Percentiles rank a stretch among this genome's conserved stretches.
Conservation (phyloP, 2,113 vertebrate species). For the Lipophrys pholis region DNA sequence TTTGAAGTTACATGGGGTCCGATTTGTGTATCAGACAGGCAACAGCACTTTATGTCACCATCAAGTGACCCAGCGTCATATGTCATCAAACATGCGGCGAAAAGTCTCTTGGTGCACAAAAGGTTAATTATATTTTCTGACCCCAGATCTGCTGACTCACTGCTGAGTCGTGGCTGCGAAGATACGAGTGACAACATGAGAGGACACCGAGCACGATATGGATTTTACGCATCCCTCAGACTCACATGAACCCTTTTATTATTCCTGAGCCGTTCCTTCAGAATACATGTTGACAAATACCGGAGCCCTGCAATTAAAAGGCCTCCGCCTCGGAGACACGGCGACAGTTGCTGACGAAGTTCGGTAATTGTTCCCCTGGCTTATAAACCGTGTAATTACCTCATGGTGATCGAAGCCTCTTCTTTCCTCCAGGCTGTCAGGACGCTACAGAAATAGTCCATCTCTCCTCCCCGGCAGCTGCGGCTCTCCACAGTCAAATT, state of each 20-base stretch:
- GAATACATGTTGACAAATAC: constrained; percentile 75
- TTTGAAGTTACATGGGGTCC: neutral
- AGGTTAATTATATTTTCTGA: constrained; percentile 21
- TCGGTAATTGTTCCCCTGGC: constrained; percentile 57
- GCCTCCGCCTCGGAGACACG: constrained; percentile 28
- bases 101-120: neutral
- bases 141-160: constrained; percentile 23
- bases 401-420: constrained; percentile 39
- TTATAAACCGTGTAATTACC: constrained; percentile 68
- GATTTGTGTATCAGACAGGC: neutral
- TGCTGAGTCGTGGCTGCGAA: constrained; percentile 5
- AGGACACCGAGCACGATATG: constrained; percentile 6
- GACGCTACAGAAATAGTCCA: constrained; percentile 51
- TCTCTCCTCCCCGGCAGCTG: constrained; percentile 35
- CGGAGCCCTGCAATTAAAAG: constrained; percentile 69
- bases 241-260: constrained; percentile 40
- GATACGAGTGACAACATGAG: neutral
- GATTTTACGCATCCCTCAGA: constrained; percentile 6
- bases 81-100: neutral
- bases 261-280: constrained; percentile 43
- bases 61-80: neutral
- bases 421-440: constrained; percentile 22
- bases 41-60: neutral
- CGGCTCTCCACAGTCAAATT: constrained; percentile 21
- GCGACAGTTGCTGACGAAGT: constrained; percentile 41